Evolutionary conservation across 1,140 invertebrate genomes (phyloP).

Genomic region (Lithobius niger): DNA sequence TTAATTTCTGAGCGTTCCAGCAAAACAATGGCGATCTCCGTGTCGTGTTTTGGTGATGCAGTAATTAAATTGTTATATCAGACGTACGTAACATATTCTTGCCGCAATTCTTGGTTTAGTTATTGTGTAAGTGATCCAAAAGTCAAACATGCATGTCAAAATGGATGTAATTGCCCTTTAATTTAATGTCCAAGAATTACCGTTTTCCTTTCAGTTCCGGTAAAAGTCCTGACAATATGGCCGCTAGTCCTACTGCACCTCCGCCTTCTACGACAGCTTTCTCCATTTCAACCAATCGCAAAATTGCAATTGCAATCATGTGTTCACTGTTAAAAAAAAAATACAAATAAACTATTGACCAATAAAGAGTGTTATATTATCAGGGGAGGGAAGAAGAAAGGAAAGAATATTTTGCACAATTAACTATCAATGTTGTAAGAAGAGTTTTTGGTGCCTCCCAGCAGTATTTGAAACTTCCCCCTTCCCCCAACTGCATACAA

Average conservation of each 20-base stretch:
- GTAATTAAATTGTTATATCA: no score
- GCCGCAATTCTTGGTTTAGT: no score
- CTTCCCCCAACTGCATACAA: no score
- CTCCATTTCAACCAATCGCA: slow-evolving; percentile 72
- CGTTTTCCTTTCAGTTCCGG: slow-evolving; percentile 73
- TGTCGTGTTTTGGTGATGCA: no score
- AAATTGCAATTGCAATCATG: slow-evolving; percentile 70
- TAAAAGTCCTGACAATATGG: slow-evolving; percentile 64
- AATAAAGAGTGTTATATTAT: background rate
- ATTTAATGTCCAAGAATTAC: slow-evolving; percentile 36
- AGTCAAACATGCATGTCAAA: no score
- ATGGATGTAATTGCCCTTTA: background rate
- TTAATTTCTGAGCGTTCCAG: no score
- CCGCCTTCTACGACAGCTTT: slow-evolving; percentile 90
- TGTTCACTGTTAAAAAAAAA: slow-evolving; percentile 31
- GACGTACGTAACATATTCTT: no score
- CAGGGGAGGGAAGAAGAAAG: background rate
- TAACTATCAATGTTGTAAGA: no score
- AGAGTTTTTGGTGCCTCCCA: no score
- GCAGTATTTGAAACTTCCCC: no score
- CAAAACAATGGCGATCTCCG: no score
- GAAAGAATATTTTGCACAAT: background rate
- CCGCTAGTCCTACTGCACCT: slow-evolving; percentile 73
- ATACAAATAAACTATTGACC: background rate
- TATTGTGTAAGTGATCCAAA: no score